A percentile compares a stretch with the other conserved stretches of the same genome.
Evolutionary conservation across 2,888 invertebrate genomes (phyloP).

Genomic region (Latheticus oryzae): DNA sequence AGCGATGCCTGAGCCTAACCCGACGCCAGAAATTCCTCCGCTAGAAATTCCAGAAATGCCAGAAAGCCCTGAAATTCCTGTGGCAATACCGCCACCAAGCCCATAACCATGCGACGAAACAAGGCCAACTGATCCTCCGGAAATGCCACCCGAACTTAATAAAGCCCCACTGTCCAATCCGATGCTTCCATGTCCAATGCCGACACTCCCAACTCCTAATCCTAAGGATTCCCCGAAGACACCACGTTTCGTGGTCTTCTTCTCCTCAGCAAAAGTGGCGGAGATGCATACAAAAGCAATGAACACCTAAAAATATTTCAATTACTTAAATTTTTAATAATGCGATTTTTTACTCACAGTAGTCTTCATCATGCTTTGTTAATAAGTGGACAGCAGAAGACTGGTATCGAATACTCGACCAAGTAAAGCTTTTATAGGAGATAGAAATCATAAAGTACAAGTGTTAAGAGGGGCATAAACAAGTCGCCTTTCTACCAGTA

Average conservation of each 20-base stretch:
- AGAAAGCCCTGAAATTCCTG: slow-evolving; percentile 31
- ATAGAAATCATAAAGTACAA: slow-evolving; percentile 43
- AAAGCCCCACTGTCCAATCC: slow-evolving; percentile 42
- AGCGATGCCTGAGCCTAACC: slow-evolving; percentile 1
- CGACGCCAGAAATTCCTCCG: slow-evolving; percentile 35
- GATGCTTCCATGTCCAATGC: slow-evolving; percentile 52
- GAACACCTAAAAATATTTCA: slow-evolving; percentile 66
- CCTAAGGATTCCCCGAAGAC: slow-evolving; percentile 63
- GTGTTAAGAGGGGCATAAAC: slow-evolving; percentile 53
- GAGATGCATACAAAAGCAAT: slow-evolving; percentile 63
- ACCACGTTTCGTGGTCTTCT: slow-evolving; percentile 66
- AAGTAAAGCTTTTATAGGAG: slow-evolving; percentile 56
- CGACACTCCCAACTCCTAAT: slow-evolving; percentile 54
- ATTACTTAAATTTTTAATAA: too few relatives aligned
- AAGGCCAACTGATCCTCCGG: slow-evolving; percentile 23
- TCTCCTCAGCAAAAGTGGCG: slow-evolving; percentile 62
- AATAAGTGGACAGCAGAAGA: slow-evolving; percentile 56
- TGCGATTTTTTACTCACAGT: slow-evolving; percentile 53
- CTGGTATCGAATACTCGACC: slow-evolving; percentile 53
- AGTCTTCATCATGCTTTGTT: slow-evolving; percentile 58
- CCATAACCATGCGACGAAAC: slow-evolving; percentile 27
- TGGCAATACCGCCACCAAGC: slow-evolving; percentile 12
- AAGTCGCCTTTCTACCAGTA: slow-evolving; percentile 53
- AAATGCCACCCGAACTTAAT: slow-evolving; percentile 13
- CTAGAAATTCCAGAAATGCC: slow-evolving; percentile 43